These are phyloP conservation scores for Oegoconia quadripuncta DNA, from an alignment of 2,888 invertebrate species.

Conservation along the genomic window DNA sequence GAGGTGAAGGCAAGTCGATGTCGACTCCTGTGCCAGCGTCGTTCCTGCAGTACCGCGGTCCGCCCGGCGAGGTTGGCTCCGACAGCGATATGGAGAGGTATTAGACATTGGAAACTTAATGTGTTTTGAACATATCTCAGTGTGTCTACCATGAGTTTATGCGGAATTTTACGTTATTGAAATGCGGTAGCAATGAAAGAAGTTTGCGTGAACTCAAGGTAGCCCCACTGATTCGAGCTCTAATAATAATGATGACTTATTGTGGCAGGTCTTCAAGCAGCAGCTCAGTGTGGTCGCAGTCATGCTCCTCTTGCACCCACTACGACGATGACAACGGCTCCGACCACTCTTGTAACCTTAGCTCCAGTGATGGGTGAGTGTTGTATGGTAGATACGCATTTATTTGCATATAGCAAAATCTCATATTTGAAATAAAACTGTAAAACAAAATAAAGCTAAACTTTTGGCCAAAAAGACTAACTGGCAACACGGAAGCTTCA, in stretches of 20 bases:
- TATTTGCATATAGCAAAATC: not conserved
- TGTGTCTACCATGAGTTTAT: too few relatives aligned
- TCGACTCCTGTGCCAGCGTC: slow-evolving; percentile 66
- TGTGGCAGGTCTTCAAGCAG: slow-evolving; percentile 51
- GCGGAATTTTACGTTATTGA: too few relatives aligned
- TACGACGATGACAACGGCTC: slow-evolving; percentile 63
- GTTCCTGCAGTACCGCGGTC: slow-evolving; percentile 72
- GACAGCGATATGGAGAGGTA: slow-evolving; percentile 71
- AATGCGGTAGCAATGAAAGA: too few relatives aligned
- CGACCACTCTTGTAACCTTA: slow-evolving; percentile 55
- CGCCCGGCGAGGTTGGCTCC: slow-evolving; percentile 69
- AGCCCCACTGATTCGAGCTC: too few relatives aligned
- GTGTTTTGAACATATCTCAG: too few relatives aligned
- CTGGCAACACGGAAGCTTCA: too few relatives aligned
- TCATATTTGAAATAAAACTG: too few relatives aligned
- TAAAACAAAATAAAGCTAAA: too few relatives aligned
- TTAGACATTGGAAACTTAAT: slow-evolving; percentile 7
- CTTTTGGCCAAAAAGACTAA: too few relatives aligned
- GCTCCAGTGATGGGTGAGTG: slow-evolving; percentile 56
- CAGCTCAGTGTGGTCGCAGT: slow-evolving; percentile 67
- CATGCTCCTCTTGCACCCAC: slow-evolving; percentile 75
- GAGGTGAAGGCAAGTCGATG: slow-evolving; percentile 39
- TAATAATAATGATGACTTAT: too few relatives aligned
- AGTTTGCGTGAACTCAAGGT: too few relatives aligned
- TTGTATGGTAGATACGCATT: not conserved